A percentile compares a stretch with the other conserved stretches of the same genome.
Conservation (phyloP, 2,797 vertebrate species). For the Simalia tracyae region DNA sequence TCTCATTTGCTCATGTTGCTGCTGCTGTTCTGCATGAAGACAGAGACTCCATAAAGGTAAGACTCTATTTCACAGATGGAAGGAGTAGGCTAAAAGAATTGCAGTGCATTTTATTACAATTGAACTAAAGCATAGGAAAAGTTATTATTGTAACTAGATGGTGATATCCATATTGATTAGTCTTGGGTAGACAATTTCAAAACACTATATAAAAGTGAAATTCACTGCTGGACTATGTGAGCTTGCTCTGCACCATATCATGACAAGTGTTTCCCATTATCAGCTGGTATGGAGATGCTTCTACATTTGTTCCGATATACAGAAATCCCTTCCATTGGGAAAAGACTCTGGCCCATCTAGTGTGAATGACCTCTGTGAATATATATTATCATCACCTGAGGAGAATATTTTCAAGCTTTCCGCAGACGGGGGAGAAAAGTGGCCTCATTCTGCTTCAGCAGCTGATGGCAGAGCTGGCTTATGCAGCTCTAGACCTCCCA, state of each 20-base stretch:
- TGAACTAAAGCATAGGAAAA: slow-evolving; percentile 2
- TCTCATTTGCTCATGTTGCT: slow-evolving; percentile 5
- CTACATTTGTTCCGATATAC: background rate
- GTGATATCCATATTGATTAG: fast-evolving
- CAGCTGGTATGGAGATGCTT: background rate
- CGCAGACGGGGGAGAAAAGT: background rate
- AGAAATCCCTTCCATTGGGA: background rate
- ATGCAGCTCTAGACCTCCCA: background rate
- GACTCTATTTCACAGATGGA: slow-evolving; percentile 57
- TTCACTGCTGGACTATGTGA: background rate
- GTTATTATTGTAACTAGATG: background rate
- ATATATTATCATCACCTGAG: background rate
- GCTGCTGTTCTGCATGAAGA: slow-evolving; percentile 75
- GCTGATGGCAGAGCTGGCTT: background rate
- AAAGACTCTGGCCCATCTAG: background rate
- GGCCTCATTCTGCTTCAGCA: background rate
- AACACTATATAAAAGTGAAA: background rate
- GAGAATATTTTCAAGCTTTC: background rate
- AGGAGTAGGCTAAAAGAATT: background rate
- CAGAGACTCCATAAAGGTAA: slow-evolving; percentile 95
- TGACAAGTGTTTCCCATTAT: background rate
- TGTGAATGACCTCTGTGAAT: background rate
- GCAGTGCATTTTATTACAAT: background rate
- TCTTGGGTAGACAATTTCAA: background rate
- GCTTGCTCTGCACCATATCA: background rate